Percentiles rank a stretch among this genome's conserved stretches.
These are phyloP conservation scores for Hyalella azteca DNA, from an alignment of 2,888 invertebrate genomes.

Conservation along the genomic window DNA sequence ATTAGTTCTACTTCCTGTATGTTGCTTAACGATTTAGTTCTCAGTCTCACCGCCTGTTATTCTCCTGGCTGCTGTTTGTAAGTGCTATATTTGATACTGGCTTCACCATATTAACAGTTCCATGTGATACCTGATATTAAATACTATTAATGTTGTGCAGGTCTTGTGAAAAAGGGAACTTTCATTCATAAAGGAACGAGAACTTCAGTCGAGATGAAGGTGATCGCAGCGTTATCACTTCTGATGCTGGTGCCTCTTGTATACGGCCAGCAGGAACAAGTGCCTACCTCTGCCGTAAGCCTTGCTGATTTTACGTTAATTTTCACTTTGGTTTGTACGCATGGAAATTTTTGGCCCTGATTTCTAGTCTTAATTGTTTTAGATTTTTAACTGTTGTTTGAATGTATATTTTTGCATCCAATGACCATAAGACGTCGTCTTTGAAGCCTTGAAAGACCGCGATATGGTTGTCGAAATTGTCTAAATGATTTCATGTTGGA, in stretches of 20 bases:
- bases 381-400: background rate
- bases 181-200: background rate
- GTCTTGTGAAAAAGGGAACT: background rate
- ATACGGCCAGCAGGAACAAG: background rate
- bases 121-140: background rate
- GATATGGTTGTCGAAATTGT: background rate
- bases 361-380: background rate
- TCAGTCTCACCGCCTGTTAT: background rate
- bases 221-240: background rate
- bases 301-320: background rate
- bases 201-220: background rate
- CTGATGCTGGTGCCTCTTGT: background rate
- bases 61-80: background rate
- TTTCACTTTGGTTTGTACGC: background rate
- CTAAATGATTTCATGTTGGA: background rate
- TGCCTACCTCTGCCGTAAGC: background rate
- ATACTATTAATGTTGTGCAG: background rate
- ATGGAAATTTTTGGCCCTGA: background rate
- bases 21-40: background rate
- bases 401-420: background rate
- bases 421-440: background rate
- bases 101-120: background rate
- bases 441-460: background rate
- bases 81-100: background rate
- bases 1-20: no score